Evolutionary conservation across 1,140 invertebrate species (phyloP).

Genomic region (Drosophila auraria): DNA sequence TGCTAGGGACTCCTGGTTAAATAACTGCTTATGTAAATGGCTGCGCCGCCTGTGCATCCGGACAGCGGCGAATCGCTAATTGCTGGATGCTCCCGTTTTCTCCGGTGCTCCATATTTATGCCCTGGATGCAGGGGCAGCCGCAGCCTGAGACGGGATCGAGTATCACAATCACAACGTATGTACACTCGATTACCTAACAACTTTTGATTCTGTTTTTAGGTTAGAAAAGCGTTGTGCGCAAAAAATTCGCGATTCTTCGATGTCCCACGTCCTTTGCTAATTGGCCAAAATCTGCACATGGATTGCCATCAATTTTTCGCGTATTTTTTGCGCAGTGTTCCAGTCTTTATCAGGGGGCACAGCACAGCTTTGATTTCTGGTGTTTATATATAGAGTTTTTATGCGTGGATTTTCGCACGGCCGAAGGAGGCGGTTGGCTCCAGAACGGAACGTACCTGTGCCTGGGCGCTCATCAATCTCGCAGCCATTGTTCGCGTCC

Average conservation of each 20-base stretch:
- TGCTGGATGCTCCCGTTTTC: slow-evolving; percentile 14
- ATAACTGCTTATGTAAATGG: slow-evolving; percentile 53
- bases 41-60: background rate
- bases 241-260: slow-evolving; percentile 47
- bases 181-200: slow-evolving; percentile 70
- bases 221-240: slow-evolving; percentile 69
- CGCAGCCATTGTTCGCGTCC: slow-evolving; percentile 71
- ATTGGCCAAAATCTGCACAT: slow-evolving; percentile 18
- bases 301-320: slow-evolving; percentile 36
- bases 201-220: slow-evolving; percentile 71
- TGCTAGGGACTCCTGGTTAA: slow-evolving; percentile 52
- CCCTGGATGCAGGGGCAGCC: slow-evolving; percentile 6
- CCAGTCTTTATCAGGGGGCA: slow-evolving; percentile 46
- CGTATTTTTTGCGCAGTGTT: slow-evolving; percentile 37
- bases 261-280: slow-evolving; percentile 3
- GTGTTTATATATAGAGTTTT: slow-evolving; percentile 22
- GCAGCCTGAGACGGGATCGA: background rate
- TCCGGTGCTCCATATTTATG: background rate
- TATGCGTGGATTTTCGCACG: background rate
- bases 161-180: slow-evolving; percentile 47
- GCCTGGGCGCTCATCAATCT: slow-evolving; percentile 76
- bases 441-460: slow-evolving; percentile 63
- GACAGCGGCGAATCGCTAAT: slow-evolving; percentile 25
- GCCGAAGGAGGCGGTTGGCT: slow-evolving; percentile 18
- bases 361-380: slow-evolving; percentile 30